Conservation (phyloP, 2,888 invertebrate species). For the Psylliodes chrysocephalus region DNA sequence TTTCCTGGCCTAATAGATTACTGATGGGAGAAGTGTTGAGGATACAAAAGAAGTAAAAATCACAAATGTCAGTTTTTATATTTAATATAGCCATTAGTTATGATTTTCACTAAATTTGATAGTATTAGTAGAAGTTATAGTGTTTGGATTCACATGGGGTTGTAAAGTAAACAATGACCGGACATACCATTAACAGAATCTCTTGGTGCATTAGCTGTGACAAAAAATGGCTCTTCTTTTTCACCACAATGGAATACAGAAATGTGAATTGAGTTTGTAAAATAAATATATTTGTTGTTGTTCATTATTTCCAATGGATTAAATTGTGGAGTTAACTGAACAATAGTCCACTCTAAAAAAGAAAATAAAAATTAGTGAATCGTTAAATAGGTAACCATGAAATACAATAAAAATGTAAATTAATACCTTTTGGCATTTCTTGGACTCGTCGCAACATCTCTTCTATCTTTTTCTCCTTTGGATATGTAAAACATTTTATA, state of each 20-base stretch:
- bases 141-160: too few species aligned
- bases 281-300: slow-evolving; percentile 46
- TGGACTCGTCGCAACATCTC: slow-evolving; percentile 52
- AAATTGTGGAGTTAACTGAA: slow-evolving; percentile 67
- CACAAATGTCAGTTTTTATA: too few species aligned
- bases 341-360: slow-evolving; percentile 71
- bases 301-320: slow-evolving; percentile 51
- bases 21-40: too few species aligned
- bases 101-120: too few species aligned
- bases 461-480: slow-evolving; percentile 45
- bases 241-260: slow-evolving; percentile 59
- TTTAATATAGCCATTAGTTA: too few species aligned
- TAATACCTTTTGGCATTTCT: slow-evolving; percentile 61
- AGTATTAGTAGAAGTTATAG: too few species aligned
- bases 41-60: too few species aligned
- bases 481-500: slow-evolving; percentile 49
- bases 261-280: slow-evolving; percentile 55
- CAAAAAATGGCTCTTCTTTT: slow-evolving; percentile 53
- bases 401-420: slow-evolving; percentile 8
- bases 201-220: slow-evolving; percentile 52
- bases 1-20: too few species aligned
- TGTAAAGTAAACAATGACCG: too few species aligned
- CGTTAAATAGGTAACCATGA: slow-evolving; percentile 14
- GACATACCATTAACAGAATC: slow-evolving; percentile 45
- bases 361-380: too few species aligned